Evolutionary conservation across 2,888 invertebrate genomes (phyloP).

Genomic region (Dynastes hyllus): DNA sequence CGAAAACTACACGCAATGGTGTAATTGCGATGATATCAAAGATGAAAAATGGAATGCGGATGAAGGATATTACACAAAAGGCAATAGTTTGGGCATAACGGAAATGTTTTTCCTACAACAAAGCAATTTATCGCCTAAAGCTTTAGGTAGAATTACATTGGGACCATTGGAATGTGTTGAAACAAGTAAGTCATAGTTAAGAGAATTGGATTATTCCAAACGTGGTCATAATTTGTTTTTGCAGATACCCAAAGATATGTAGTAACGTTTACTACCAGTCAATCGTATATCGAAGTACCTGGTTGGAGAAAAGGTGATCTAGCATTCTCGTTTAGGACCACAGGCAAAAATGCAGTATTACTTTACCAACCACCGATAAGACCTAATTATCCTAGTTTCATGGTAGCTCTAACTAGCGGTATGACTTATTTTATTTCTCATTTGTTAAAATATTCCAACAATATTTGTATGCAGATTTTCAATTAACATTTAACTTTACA

Average conservation of each 20-base stretch:
- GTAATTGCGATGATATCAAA: slow-evolving; percentile 90
- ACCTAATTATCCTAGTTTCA: slow-evolving; percentile 91
- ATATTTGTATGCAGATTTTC: slow-evolving; percentile 76
- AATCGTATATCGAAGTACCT: slow-evolving; percentile 93
- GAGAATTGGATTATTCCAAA: no score
- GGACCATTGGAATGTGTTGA: slow-evolving; percentile 95
- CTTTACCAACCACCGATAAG: slow-evolving; percentile 93
- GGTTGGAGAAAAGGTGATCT: slow-evolving; percentile 95
- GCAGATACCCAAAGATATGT: slow-evolving; percentile 93
- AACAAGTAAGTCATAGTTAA: slow-evolving; percentile 81
- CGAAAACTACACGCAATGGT: slow-evolving; percentile 85
- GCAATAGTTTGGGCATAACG: slow-evolving; percentile 89
- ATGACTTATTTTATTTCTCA: slow-evolving; percentile 49
- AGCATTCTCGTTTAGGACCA: slow-evolving; percentile 94
- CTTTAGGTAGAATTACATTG: slow-evolving; percentile 89
- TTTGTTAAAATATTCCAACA: neutral
- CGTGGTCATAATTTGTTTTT: slow-evolving; percentile 56
- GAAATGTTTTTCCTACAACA: slow-evolving; percentile 94
- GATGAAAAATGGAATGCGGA: slow-evolving; percentile 92
- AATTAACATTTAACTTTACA: slow-evolving; percentile 92
- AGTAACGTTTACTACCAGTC: slow-evolving; percentile 94
- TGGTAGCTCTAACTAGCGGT: slow-evolving; percentile 92
- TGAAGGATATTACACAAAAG: slow-evolving; percentile 87
- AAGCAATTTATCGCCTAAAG: slow-evolving; percentile 86
- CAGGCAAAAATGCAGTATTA: slow-evolving; percentile 90